These are phyloP conservation scores for Dendrolimus kikuchii DNA, from an alignment of 1,140 invertebrate genomes.

Conservation along the genomic window DNA sequence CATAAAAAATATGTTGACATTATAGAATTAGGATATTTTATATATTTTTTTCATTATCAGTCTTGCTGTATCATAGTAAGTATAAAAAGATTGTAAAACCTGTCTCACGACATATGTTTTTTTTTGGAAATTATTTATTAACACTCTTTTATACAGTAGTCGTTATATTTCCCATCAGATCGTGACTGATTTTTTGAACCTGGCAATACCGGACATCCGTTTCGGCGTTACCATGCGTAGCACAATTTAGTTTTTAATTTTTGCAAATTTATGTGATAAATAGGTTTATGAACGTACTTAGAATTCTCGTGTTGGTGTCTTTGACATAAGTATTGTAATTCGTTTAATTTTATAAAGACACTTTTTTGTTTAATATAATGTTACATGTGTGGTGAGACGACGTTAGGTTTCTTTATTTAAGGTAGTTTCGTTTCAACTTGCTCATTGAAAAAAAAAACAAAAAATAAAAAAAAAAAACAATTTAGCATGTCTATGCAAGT, in stretches of 20 bases:
- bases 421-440: slow-evolving; percentile 52
- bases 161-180: slow-evolving; percentile 65
- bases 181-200: slow-evolving; percentile 26
- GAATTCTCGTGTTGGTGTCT: slow-evolving; percentile 20
- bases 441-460: slow-evolving; percentile 7
- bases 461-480: slow-evolving; percentile 5
- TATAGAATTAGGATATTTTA: neutral
- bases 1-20: neutral
- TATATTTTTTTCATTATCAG: neutral
- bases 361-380: slow-evolving; percentile 41
- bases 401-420: slow-evolving; percentile 45
- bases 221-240: slow-evolving; percentile 31
- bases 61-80: slow-evolving; percentile 3
- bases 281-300: slow-evolving; percentile 44
- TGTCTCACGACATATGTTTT: slow-evolving; percentile 71
- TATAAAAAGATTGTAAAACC: slow-evolving; percentile 23
- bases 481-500: slow-evolving; percentile 20
- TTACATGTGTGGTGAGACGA: slow-evolving; percentile 72
- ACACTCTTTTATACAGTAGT: slow-evolving; percentile 39
- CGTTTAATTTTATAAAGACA: slow-evolving; percentile 45
- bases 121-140: slow-evolving; percentile 25
- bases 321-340: slow-evolving; percentile 22
- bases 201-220: slow-evolving; percentile 24
- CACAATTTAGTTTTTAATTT: slow-evolving; percentile 61
- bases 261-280: slow-evolving; percentile 62